phyloP scores from a whole-genome alignment of 2,888 invertebrate genomes.

The Nomada hirtipes region DNA sequence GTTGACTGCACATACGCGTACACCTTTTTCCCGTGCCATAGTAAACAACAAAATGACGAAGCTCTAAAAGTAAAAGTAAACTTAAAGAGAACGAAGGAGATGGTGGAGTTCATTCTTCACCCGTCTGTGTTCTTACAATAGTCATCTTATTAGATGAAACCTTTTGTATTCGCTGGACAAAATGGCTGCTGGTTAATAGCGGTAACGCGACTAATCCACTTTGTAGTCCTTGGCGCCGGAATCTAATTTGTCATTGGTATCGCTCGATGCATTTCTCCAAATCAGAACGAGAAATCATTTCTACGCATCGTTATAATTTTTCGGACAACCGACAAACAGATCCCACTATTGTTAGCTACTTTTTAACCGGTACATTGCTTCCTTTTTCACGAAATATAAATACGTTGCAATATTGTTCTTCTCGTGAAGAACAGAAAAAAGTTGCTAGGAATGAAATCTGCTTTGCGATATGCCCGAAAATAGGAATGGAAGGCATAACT shows the following conservation, averaged over 20 bases:
- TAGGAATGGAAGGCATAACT: constrained; percentile 86
- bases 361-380: too few species aligned
- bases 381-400: too few species aligned
- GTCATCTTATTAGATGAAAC: constrained; percentile 78
- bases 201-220: constrained; percentile 54
- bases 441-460: not conserved
- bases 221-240: constrained; percentile 66
- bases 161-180: constrained; percentile 74
- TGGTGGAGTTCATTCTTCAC: not conserved
- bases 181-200: constrained; percentile 65
- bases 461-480: constrained; percentile 33
- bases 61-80: not conserved
- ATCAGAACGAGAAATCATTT: constrained; percentile 6
- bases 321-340: not conserved
- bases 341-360: constrained; percentile 20
- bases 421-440: too few species aligned
- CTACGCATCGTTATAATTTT: constrained; percentile 10
- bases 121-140: constrained; percentile 62
- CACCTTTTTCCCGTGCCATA: too few species aligned
- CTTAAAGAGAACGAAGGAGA: not conserved
- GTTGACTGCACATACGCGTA: too few species aligned
- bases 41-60: not conserved
- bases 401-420: too few species aligned
- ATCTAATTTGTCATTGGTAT: constrained; percentile 76
- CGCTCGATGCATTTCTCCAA: constrained; percentile 56